Evolutionary conservation across 2,113 vertebrate genomes (phyloP).

Genomic region (Poeciliopsis turrubarensis): DNA sequence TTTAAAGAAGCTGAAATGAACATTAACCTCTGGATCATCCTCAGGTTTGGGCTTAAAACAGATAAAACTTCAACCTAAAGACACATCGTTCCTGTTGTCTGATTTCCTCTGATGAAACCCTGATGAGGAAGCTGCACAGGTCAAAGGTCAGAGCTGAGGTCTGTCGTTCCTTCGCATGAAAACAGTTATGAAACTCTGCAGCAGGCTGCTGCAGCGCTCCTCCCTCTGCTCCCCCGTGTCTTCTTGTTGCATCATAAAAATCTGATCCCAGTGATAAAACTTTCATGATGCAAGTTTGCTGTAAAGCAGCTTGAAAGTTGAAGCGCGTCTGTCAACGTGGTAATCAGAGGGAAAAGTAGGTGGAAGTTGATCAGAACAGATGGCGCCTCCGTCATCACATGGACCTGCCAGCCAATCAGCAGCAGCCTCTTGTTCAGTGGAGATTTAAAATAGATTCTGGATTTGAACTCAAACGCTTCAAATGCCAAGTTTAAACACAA

Average conservation of each 20-base stretch:
- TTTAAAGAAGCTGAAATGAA: too few species aligned
- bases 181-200: not conserved
- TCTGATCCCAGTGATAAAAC: conserved; percentile 44
- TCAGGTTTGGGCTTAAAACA: too few species aligned
- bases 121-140: too few species aligned
- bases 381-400: not conserved
- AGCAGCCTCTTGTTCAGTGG: not conserved
- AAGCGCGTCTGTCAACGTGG: conserved; percentile 3
- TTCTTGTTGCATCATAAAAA: conserved; percentile 45
- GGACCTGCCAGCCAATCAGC: not conserved
- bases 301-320: conserved; percentile 22
- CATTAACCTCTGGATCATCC: too few species aligned
- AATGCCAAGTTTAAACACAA: too few species aligned
- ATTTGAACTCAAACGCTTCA: not conserved
- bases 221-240: conserved; percentile 24
- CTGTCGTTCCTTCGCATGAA: not conserved
- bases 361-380: conserved; percentile 19
- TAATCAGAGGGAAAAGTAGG: conserved; percentile 19
- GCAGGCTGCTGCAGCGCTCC: not conserved
- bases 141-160: not conserved
- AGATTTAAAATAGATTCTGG: not conserved
- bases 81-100: too few species aligned
- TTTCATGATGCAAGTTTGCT: conserved; percentile 41
- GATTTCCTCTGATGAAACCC: too few species aligned
- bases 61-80: too few species aligned